These are phyloP conservation scores for Metridium senile DNA, from an alignment of 92 coral and sea anemone species.

Conservation along the genomic window DNA sequence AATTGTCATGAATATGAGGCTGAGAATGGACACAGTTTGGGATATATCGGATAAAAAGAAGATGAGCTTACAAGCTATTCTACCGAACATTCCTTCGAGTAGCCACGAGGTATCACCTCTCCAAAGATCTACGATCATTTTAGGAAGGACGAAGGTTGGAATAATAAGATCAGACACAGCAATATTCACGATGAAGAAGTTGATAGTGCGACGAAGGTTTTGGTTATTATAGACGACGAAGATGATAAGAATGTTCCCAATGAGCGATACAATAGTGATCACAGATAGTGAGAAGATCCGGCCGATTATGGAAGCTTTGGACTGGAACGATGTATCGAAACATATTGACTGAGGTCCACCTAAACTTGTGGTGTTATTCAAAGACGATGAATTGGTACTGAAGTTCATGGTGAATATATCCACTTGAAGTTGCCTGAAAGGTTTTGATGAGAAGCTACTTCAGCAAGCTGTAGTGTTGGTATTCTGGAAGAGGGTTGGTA, in stretches of 20 bases:
- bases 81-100: constrained; percentile 25
- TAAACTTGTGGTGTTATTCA: background rate
- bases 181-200: constrained; percentile 53
- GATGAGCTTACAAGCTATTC: constrained; percentile 23
- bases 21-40: constrained; percentile 33
- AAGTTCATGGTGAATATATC: background rate
- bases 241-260: constrained; percentile 49
- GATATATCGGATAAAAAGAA: constrained; percentile 30
- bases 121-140: background rate
- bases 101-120: constrained; percentile 22
- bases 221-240: constrained; percentile 28
- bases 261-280: constrained; percentile 13
- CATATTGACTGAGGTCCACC: background rate
- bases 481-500: too few species aligned
- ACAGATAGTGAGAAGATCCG: constrained; percentile 18
- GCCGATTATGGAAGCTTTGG: constrained; percentile 11
- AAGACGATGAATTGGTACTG: background rate
- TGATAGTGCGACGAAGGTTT: constrained; percentile 42
- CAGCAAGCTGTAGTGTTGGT: too few species aligned
- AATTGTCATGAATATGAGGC: constrained; percentile 53
- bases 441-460: too few species aligned
- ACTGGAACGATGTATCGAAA: background rate
- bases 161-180: constrained; percentile 44
- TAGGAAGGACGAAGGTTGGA: constrained; percentile 27
- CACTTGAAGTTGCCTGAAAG: too few species aligned